These are phyloP conservation scores for Sternarchorhynchus goeldii DNA, from an alignment of 2,797 vertebrate species.

Conservation along the genomic window DNA sequence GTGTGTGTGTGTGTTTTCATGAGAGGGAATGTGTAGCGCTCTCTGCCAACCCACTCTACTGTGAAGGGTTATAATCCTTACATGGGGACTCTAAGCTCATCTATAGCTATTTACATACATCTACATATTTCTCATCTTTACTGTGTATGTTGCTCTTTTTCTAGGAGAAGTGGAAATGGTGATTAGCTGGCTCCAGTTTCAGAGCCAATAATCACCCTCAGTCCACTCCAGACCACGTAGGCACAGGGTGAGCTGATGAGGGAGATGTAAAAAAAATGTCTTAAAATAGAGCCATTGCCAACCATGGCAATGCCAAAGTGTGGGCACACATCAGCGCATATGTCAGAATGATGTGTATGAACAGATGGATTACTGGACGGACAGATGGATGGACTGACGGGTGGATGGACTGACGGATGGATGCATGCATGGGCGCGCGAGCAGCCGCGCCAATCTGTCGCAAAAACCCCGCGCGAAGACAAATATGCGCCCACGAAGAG, in stretches of 20 bases:
- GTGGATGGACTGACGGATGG: constrained; percentile 13
- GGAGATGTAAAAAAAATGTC: too few relatives aligned
- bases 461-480: too few relatives aligned
- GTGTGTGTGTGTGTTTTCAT: constrained; percentile 17
- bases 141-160: constrained; percentile 70
- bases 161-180: constrained; percentile 61
- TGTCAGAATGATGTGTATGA: neutral
- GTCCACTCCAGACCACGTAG: neutral
- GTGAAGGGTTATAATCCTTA: constrained; percentile 72
- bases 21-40: constrained; percentile 1
- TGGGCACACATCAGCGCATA: too few relatives aligned
- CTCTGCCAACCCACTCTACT: constrained; percentile 42
- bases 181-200: constrained; percentile 5
- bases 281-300: too few relatives aligned
- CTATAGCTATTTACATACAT: constrained; percentile 75
- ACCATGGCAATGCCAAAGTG: too few relatives aligned
- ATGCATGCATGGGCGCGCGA: neutral
- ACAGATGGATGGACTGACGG: constrained; percentile 57
- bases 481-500: too few relatives aligned
- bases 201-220: neutral
- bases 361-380: constrained; percentile 72
- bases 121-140: constrained; percentile 76
- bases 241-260: too few relatives aligned
- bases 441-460: too few relatives aligned
- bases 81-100: constrained; percentile 68